Conservation (phyloP, 2,797 vertebrate genomes). For the Tenualosa thibaudeaui region DNA sequence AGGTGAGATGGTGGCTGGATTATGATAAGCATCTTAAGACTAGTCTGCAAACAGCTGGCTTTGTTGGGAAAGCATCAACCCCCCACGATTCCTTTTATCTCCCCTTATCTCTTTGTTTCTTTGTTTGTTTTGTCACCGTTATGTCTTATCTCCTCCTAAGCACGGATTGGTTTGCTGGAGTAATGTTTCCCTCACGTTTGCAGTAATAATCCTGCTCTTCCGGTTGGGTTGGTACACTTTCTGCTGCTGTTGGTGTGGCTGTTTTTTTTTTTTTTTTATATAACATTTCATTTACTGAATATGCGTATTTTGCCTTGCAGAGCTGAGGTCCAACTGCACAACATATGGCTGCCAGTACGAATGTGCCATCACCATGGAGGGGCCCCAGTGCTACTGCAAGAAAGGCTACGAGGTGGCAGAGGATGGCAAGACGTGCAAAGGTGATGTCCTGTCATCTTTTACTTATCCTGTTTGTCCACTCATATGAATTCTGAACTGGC, state of each 20-base stretch:
- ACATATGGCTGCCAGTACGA: conserved; percentile 80
- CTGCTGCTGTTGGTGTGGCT: neutral
- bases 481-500: too few relatives aligned
- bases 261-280: too few relatives aligned
- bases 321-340: conserved; percentile 78
- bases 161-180: neutral
- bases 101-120: conserved; percentile 39
- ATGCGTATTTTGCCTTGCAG: conserved; percentile 59
- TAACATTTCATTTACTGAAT: too few relatives aligned
- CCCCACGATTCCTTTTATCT: conserved; percentile 42
- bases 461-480: neutral
- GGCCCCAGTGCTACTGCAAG: conserved; percentile 89
- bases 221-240: neutral
- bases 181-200: neutral
- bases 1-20: conserved; percentile 41
- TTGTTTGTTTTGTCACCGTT: conserved; percentile 1
- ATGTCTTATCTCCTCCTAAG: neutral
- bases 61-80: conserved; percentile 5
- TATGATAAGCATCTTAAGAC: conserved; percentile 46
- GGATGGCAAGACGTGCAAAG: conserved; percentile 89
- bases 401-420: conserved; percentile 85
- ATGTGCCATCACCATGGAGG: conserved; percentile 82
- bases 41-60: conserved; percentile 39
- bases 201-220: neutral
- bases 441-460: conserved; percentile 63